Percentiles rank a stretch among this genome's conserved stretches.
Evolutionary conservation across 2,113 vertebrate genomes (phyloP).

Genomic region (Gopherus flavomarginatus): DNA sequence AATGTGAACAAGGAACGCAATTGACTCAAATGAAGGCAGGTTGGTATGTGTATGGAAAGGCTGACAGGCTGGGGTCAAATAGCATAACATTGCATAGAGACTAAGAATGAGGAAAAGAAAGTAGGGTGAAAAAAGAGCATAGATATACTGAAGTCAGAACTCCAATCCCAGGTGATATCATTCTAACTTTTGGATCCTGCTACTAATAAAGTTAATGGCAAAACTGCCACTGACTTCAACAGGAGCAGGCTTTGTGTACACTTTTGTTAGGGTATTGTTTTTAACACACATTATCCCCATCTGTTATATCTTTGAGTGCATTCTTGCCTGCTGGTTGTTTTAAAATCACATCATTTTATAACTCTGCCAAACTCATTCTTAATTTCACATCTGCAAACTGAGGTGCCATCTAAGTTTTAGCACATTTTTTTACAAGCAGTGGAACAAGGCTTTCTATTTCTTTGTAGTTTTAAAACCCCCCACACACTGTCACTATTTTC

Average conservation of each 20-base stretch:
- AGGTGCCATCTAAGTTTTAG: not conserved
- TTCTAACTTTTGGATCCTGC: not conserved
- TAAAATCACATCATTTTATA: conserved; percentile 2
- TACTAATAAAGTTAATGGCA: not conserved
- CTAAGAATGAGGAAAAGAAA: not conserved
- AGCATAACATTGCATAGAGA: not conserved
- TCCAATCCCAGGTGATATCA: rapidly evolving
- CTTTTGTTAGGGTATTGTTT: not conserved
- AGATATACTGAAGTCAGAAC: not conserved
- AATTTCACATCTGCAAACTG: conserved; percentile 18
- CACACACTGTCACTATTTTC: conserved; percentile 59
- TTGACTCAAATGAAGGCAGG: not conserved
- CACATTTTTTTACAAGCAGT: conserved; percentile 13
- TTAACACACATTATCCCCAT: conserved; percentile 53
- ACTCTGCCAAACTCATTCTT: conserved; percentile 53
- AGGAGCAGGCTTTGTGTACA: conserved; percentile 33
- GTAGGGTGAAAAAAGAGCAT: rapidly evolving
- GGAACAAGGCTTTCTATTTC: conserved; percentile 48
- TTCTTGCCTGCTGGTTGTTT: not conserved
- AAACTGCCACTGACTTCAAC: conserved; percentile 1
- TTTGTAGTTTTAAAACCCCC: conserved; percentile 49
- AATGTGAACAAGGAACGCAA: conserved; percentile 11
- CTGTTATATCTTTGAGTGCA: not conserved
- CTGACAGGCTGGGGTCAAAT: not conserved
- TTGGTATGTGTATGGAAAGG: rapidly evolving